These are phyloP conservation scores for Gari tellinella DNA, from an alignment of 2,888 invertebrate species.

Conservation along the genomic window DNA sequence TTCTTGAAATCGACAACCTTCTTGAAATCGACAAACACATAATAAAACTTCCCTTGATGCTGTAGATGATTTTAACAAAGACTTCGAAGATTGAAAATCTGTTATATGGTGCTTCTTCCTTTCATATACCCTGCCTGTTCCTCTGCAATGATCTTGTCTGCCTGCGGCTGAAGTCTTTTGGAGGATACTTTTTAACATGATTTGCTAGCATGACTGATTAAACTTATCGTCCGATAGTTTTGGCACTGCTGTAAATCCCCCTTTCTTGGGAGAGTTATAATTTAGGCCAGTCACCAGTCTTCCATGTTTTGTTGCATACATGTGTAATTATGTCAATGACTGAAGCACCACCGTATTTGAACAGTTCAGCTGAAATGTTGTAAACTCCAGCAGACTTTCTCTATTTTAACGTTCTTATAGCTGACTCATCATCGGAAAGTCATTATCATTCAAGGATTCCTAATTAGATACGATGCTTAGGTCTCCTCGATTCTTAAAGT, in stretches of 20 bases:
- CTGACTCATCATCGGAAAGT: slow-evolving; percentile 31
- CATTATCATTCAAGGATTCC: slow-evolving; percentile 10
- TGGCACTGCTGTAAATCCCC: slow-evolving; percentile 30
- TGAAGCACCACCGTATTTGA: slow-evolving; percentile 18
- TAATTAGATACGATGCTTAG: slow-evolving; percentile 29
- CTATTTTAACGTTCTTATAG: slow-evolving; percentile 38
- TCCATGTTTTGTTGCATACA: slow-evolving; percentile 12
- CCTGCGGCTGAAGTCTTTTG: slow-evolving; percentile 15
- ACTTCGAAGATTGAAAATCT: no score
- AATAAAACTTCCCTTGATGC: no score
- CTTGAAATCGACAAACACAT: no score
- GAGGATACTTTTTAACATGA: slow-evolving; percentile 31
- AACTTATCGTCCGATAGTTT: slow-evolving; percentile 37
- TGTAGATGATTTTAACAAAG: no score
- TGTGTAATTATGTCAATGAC: neutral
- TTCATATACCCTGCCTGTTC: slow-evolving; percentile 7
- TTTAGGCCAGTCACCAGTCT: slow-evolving; percentile 6
- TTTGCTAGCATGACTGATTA: slow-evolving; percentile 45
- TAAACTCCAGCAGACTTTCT: slow-evolving; percentile 42
- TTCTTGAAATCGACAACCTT: no score
- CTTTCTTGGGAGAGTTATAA: slow-evolving; percentile 21
- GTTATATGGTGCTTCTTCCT: slow-evolving; percentile 10
- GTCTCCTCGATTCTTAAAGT: slow-evolving; percentile 10
- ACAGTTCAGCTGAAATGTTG: slow-evolving; percentile 39
- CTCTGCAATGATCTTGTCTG: slow-evolving; percentile 2